phyloP scores from a whole-genome alignment of 1,140 invertebrate species.

The Anthonomus grandis region DNA sequence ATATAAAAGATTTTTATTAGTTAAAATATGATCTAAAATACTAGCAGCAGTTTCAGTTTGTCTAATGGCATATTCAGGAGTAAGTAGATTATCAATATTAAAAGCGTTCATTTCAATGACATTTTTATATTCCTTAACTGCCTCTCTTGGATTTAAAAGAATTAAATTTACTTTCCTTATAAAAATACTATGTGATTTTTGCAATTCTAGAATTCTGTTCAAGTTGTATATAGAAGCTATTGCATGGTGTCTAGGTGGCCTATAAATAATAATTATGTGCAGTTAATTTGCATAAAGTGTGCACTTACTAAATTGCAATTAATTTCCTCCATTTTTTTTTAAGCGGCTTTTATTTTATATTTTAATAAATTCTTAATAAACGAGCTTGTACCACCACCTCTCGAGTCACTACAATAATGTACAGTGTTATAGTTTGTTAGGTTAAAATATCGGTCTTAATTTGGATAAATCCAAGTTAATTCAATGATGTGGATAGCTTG shows the following conservation, averaged over 20 bases:
- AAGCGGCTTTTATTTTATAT: no score
- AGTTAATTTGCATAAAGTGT: neutral
- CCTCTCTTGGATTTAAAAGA: neutral
- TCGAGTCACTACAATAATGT: no score
- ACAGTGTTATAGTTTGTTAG: no score
- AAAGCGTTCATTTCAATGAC: constrained; percentile 4
- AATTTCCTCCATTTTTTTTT: no score
- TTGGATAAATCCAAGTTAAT: no score
- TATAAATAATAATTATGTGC: neutral
- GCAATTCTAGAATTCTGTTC: neutral
- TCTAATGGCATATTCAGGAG: neutral
- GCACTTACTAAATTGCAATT: no score
- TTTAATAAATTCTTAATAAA: no score
- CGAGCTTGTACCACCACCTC: no score
- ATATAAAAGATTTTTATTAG: neutral
- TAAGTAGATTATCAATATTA: neutral
- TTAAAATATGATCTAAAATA: constrained; percentile 1
- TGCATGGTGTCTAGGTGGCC: neutral
- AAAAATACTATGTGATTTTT: neutral
- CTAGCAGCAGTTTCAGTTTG: neutral
- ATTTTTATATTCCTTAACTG: neutral
- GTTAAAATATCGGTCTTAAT: no score
- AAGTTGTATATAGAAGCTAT: neutral
- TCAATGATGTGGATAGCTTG: no score
- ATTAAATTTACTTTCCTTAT: no score